Percentiles rank a stretch among this genome's conserved stretches.
These are phyloP conservation scores for Amitus sp. DNA, from an alignment of 2,888 invertebrate species.

Conservation along the genomic window DNA sequence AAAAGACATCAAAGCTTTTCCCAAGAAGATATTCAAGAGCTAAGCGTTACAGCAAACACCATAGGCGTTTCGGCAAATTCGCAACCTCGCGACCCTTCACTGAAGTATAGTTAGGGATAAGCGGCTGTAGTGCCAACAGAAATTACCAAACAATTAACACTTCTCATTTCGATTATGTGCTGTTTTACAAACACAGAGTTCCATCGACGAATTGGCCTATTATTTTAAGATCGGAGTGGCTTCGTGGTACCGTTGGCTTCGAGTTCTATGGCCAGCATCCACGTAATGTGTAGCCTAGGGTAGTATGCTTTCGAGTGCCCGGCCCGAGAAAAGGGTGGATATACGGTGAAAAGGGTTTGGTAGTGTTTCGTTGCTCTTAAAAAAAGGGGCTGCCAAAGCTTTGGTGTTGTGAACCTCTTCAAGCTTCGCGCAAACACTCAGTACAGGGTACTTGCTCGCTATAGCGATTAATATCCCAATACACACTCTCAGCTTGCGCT, in stretches of 20 bases:
- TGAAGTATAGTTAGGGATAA: not conserved
- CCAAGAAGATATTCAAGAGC: too few species aligned
- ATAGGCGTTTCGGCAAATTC: constrained; percentile 9
- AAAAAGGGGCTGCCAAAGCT: constrained; percentile 38
- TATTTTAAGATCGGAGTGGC: constrained; percentile 56
- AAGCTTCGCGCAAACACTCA: constrained; percentile 43
- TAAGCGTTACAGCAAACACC: constrained; percentile 15
- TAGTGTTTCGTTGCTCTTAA: constrained; percentile 58
- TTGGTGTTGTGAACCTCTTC: constrained; percentile 43
- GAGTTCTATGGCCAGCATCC: constrained; percentile 41
- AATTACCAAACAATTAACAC: constrained; percentile 63
- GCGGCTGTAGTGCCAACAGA: constrained; percentile 50
- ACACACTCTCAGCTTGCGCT: constrained; percentile 34
- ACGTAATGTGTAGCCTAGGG: constrained; percentile 39
- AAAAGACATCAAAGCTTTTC: too few species aligned
- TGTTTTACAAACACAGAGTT: constrained; percentile 58
- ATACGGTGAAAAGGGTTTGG: constrained; percentile 47
- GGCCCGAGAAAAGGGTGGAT: constrained; percentile 28
- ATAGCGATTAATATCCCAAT: constrained; percentile 44
- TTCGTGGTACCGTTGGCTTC: constrained; percentile 12
- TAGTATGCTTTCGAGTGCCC: constrained; percentile 46
- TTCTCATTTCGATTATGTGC: constrained; percentile 44
- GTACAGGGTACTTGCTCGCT: constrained; percentile 28
- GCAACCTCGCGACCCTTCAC: constrained; percentile 1
- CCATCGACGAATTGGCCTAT: constrained; percentile 47